phyloP scores from a whole-genome alignment of 2,797 vertebrate genomes.

The Dermochelys coriacea region DNA sequence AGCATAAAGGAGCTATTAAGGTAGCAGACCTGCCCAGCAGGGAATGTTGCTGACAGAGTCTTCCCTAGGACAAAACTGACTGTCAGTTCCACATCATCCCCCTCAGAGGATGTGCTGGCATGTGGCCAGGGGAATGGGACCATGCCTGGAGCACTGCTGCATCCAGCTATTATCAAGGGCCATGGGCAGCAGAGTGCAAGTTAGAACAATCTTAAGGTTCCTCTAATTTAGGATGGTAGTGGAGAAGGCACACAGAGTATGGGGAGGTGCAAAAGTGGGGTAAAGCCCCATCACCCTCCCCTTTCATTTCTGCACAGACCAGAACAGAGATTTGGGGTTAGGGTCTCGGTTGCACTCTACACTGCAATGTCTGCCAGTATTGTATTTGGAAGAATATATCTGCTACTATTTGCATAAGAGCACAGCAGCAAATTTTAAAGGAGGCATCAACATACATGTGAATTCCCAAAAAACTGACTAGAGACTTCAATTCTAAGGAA shows the following conservation, averaged over 20 bases:
- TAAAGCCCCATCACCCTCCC: not conserved
- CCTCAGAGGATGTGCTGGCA: not conserved
- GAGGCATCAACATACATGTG: not conserved
- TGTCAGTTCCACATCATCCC: not conserved
- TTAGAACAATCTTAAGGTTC: not conserved
- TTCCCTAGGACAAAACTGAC: not conserved
- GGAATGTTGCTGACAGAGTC: not conserved
- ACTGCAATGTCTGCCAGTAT: not conserved
- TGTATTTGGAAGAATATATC: not conserved
- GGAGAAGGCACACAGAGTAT: not conserved
- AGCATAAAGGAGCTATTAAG: not conserved
- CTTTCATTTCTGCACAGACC: not conserved
- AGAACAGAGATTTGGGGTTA: not conserved
- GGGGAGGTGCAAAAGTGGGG: not conserved
- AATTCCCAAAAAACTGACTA: not conserved
- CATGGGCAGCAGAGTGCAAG: not conserved
- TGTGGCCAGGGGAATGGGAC: not conserved
- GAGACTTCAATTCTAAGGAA: not conserved
- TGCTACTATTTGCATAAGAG: not conserved
- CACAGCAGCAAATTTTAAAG: not conserved
- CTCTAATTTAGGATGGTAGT: not conserved
- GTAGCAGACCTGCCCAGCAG: not conserved
- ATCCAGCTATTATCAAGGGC: not conserved
- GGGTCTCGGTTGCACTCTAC: not conserved
- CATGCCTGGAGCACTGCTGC: not conserved